phyloP scores from a whole-genome alignment of 2,888 invertebrate genomes.

The Mythimna vitellina region DNA sequence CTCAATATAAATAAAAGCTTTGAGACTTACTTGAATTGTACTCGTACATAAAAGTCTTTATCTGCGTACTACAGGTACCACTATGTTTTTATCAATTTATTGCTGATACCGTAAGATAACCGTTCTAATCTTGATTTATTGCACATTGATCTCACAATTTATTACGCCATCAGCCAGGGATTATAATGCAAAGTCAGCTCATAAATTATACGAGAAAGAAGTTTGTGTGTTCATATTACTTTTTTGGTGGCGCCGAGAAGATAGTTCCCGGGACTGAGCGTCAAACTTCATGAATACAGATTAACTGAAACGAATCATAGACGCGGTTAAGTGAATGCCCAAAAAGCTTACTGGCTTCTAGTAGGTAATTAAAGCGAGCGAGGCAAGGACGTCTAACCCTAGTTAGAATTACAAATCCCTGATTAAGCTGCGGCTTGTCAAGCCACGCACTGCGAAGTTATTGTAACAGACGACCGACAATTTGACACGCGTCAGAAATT shows the following conservation, averaged over 20 bases:
- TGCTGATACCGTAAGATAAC: slow-evolving; percentile 68
- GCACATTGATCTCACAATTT: slow-evolving; percentile 71
- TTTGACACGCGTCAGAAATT: slow-evolving; percentile 36
- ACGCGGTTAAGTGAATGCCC: slow-evolving; percentile 63
- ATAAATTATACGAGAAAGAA: slow-evolving; percentile 64
- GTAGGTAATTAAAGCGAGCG: slow-evolving; percentile 48
- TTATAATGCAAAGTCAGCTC: slow-evolving; percentile 66
- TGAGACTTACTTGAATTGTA: slow-evolving; percentile 26
- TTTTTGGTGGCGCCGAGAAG: slow-evolving; percentile 40
- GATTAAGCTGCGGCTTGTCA: slow-evolving; percentile 70
- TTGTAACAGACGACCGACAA: slow-evolving; percentile 33
- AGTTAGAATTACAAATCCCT: slow-evolving; percentile 77
- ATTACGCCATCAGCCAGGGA: slow-evolving; percentile 66
- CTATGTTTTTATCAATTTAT: slow-evolving; percentile 71
- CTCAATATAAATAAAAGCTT: slow-evolving; percentile 39
- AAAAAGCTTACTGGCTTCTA: slow-evolving; percentile 60
- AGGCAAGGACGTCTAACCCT: slow-evolving; percentile 56
- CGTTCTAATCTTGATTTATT: slow-evolving; percentile 76
- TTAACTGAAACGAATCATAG: slow-evolving; percentile 60
- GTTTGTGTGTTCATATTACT: slow-evolving; percentile 34
- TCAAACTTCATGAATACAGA: slow-evolving; percentile 65
- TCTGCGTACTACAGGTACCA: slow-evolving; percentile 34
- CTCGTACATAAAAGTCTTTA: slow-evolving; percentile 30
- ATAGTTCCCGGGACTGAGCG: slow-evolving; percentile 36
- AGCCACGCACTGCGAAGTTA: slow-evolving; percentile 61